These are phyloP conservation scores for Chauna torquata DNA, from an alignment of 2,113 vertebrate species.

Conservation along the genomic window DNA sequence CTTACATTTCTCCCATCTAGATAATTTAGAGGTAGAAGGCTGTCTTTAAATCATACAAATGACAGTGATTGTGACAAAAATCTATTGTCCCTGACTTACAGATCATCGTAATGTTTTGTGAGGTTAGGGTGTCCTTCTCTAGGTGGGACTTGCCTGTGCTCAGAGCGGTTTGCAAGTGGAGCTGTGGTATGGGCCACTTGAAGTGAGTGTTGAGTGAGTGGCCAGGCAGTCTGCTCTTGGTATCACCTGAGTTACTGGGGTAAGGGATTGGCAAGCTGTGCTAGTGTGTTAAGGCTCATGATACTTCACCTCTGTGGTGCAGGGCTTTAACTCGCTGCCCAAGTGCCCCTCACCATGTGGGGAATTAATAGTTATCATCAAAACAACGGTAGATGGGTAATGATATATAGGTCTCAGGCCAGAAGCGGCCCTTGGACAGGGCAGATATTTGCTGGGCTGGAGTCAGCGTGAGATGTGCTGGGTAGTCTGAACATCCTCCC, in stretches of 20 bases:
- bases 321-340: background rate
- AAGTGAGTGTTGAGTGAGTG: background rate
- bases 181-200: accelerated
- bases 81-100: background rate
- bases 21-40: background rate
- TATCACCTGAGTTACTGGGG: accelerated
- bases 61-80: too few relatives aligned
- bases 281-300: accelerated
- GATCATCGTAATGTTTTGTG: too few relatives aligned
- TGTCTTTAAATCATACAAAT: too few relatives aligned
- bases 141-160: background rate
- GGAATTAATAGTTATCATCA: too few relatives aligned
- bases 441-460: too few relatives aligned
- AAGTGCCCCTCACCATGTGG: too few relatives aligned
- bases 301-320: accelerated
- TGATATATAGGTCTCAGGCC: too few relatives aligned
- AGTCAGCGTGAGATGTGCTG: background rate
- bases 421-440: too few relatives aligned
- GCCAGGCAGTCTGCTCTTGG: accelerated
- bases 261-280: accelerated
- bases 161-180: background rate
- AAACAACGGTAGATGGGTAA: background rate
- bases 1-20: background rate
- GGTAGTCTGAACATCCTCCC: accelerated
- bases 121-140: too few relatives aligned